phyloP scores from a whole-genome alignment of 2,113 vertebrate species.

The Diphyllodes magnificus region DNA sequence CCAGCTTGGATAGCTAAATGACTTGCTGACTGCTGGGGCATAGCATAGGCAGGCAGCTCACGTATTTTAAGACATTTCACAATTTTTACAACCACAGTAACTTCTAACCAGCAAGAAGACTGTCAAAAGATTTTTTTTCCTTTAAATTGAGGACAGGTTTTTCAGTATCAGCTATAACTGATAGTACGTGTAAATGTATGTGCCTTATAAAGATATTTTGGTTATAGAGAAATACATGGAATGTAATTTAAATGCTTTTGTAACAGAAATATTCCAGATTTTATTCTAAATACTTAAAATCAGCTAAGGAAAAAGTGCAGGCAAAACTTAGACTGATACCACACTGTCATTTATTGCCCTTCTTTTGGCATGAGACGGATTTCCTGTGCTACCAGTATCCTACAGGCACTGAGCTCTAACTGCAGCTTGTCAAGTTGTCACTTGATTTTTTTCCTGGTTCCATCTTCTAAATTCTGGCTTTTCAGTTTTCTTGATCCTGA shows the following conservation, averaged over 20 bases:
- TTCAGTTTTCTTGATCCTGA: neutral
- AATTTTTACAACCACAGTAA: neutral
- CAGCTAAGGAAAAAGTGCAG: neutral
- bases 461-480: neutral
- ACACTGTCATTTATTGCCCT: neutral
- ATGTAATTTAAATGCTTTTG: neutral
- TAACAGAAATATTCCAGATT: neutral
- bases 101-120: neutral
- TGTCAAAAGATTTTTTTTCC: neutral
- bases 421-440: neutral
- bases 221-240: neutral
- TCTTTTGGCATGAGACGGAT: neutral
- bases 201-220: slow-evolving; percentile 24
- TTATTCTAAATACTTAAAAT: neutral
- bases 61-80: neutral
- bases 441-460: neutral
- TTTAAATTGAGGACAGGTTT: neutral
- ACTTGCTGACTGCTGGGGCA: neutral
- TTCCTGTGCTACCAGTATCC: neutral
- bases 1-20: neutral
- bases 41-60: neutral
- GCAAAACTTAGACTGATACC: neutral
- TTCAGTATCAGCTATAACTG: neutral
- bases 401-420: neutral
- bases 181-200: neutral